phyloP scores from a whole-genome alignment of 2,888 invertebrate genomes.

The Neria commutata region DNA sequence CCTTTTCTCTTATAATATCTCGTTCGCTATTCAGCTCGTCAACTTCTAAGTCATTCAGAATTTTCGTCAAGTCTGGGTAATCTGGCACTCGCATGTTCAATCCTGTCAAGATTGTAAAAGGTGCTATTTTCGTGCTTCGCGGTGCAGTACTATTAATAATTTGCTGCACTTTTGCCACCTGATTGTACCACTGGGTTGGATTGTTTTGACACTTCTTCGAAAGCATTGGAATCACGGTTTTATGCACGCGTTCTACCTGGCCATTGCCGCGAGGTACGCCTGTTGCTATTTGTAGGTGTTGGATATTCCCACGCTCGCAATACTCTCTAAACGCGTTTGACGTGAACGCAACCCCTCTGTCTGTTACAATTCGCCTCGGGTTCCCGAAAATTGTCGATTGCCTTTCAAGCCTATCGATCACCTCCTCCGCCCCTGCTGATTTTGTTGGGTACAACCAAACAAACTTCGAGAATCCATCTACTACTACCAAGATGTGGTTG shows the following conservation, averaged over 20 bases:
- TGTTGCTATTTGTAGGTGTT: conserved; percentile 42
- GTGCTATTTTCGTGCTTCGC: background rate
- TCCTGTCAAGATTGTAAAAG: background rate
- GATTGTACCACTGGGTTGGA: background rate
- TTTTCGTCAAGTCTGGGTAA: background rate
- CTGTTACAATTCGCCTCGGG: conserved; percentile 46
- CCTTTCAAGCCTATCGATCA: conserved; percentile 33
- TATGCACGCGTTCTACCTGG: conserved; percentile 49
- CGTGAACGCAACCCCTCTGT: conserved; percentile 55
- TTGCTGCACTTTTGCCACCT: conserved; percentile 12
- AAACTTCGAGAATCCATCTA: conserved; percentile 51
- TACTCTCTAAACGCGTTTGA: conserved; percentile 44
- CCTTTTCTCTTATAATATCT: background rate
- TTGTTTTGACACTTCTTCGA: background rate
- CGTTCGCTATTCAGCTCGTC: background rate
- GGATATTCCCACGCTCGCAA: conserved; percentile 39
- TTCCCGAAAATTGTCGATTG: conserved; percentile 17
- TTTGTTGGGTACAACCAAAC: conserved; percentile 48
- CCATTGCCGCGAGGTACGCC: conserved; percentile 48
- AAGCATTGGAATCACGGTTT: conserved; percentile 41
- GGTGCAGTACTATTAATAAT: background rate
- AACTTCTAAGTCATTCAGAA: background rate
- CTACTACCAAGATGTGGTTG: conserved; percentile 45
- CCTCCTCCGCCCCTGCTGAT: conserved; percentile 39
- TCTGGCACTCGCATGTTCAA: background rate